phyloP scores from a whole-genome alignment of 2,888 invertebrate species.

The Ormia ochracea region DNA sequence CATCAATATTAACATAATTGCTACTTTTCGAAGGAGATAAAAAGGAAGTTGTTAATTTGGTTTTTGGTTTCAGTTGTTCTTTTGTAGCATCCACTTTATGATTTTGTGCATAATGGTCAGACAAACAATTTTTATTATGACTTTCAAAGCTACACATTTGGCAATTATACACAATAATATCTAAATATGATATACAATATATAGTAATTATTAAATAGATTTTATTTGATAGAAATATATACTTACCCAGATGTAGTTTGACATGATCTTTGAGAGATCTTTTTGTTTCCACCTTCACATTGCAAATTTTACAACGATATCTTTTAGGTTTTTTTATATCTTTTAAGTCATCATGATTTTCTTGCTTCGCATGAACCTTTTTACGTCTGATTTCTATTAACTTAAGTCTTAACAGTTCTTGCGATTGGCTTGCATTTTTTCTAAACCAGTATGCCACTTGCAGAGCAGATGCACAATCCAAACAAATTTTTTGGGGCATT shows the following conservation, averaged over 20 bases:
- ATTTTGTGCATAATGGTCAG: constrained; percentile 66
- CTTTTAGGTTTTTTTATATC: constrained; percentile 54
- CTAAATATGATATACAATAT: constrained; percentile 59
- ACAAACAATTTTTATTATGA: constrained; percentile 64
- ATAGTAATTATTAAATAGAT: neutral
- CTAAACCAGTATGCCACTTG: constrained; percentile 71
- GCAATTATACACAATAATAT: constrained; percentile 67
- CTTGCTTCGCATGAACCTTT: neutral
- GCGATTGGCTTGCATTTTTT: constrained; percentile 69
- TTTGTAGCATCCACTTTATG: constrained; percentile 64
- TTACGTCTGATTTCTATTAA: constrained; percentile 30
- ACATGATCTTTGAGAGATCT: constrained; percentile 70
- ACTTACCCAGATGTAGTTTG: constrained; percentile 69
- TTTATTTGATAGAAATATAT: neutral
- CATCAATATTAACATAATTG: neutral
- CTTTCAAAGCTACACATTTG: constrained; percentile 68
- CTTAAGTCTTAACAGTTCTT: constrained; percentile 67
- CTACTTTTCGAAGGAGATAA: neutral
- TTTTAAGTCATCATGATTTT: neutral
- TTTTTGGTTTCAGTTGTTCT: constrained; percentile 64
- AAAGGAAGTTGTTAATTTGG: constrained; percentile 14
- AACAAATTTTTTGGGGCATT: constrained; percentile 68
- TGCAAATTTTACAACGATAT: constrained; percentile 72
- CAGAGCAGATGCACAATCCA: constrained; percentile 69
- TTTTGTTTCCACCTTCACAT: constrained; percentile 66